Base-by-base conservation (phyloP, 2,888 invertebrate genomes). In the Pegoplata infirma region DNA sequence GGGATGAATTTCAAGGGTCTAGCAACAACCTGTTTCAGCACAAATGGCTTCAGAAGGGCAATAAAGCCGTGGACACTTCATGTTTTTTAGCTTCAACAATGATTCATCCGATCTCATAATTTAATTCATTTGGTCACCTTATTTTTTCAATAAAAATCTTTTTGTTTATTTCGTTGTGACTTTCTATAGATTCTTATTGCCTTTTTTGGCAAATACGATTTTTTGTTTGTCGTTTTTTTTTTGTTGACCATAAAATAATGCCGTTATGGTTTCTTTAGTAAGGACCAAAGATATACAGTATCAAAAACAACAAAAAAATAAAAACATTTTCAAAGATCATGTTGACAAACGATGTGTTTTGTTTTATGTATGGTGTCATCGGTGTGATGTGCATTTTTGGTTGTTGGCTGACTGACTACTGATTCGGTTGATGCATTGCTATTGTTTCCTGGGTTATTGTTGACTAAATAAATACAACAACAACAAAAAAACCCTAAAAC, bases 331-430 rank as follows among this genome's bases (percentile, higher is more conserved):
- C n/a, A n/a, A 44, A 40, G 7, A 71, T 68, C 64, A 53, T 10
- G 59, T 73, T 73, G 68, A 69, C 64, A 74, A 59, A 69, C 58
- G 53, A 69, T 40, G 68, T 55, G 61, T 73, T 67, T 28, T 16
- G 56, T 32, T 36, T 67, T 40, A 56, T 63, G 67, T 63, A 10
- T 21, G 32, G 8, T 68, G 72, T 64, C 64, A 64, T 47, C 53
- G 59, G 16, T 40, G 6, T 8, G 25, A 76, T 32, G 23, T 17
- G 16, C 23, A 63, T 23, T 73, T 68, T 69, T 46, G n/a, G 21
- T 58, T 56, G 16, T 12, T 56, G n/a, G 25, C 36, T 16, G 47
- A 23, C 19, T 61, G n/a, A n/a, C n/a, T n/a, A n/a, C n/a, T n/a
- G 36, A 66, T 66, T 71, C 64, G 53, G 14, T 59, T 23, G 44